phyloP scores from a whole-genome alignment of 2,797 vertebrate genomes.

The Epinephelus malabaricus region DNA sequence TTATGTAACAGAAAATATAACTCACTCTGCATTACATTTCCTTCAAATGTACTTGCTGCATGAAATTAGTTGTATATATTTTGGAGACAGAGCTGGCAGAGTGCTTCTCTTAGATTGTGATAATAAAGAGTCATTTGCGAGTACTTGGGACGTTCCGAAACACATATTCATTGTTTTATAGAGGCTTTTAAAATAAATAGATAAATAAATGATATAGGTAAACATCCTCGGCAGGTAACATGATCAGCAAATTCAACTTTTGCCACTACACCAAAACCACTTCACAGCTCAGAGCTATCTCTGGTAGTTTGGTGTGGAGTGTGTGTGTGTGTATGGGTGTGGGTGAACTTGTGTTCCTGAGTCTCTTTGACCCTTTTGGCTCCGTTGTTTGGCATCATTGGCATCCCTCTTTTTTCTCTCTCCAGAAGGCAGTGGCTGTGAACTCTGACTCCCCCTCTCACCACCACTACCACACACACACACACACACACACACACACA shows the following conservation, averaged over 20 bases:
- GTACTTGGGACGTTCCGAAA: too few species aligned
- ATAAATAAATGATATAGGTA: too few species aligned
- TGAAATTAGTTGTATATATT: too few species aligned
- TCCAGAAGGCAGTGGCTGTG: slow-evolving; percentile 72
- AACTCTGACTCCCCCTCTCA: slow-evolving; percentile 72
- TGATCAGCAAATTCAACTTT: background rate
- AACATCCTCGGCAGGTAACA: background rate
- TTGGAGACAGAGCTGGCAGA: too few species aligned
- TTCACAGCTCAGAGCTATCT: background rate
- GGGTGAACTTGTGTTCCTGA: slow-evolving; percentile 21
- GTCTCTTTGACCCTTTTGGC: slow-evolving; percentile 46
- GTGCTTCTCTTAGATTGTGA: too few species aligned
- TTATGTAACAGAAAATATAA: too few species aligned
- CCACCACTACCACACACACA: background rate
- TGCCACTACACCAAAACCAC: background rate
- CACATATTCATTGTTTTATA: too few species aligned
- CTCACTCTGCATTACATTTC: too few species aligned
- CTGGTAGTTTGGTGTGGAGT: background rate
- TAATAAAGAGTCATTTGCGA: too few species aligned
- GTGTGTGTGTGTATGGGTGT: slow-evolving; percentile 11
- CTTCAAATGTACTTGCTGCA: too few species aligned
- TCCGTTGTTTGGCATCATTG: slow-evolving; percentile 30
- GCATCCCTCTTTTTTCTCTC: slow-evolving; percentile 20
- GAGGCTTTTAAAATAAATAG: too few species aligned
- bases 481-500: slow-evolving; percentile 25